Evolutionary conservation across 2,113 vertebrate genomes (phyloP), one percentile per base, ranked within the genome.

Genomic region (Nibea coibor): DNA sequence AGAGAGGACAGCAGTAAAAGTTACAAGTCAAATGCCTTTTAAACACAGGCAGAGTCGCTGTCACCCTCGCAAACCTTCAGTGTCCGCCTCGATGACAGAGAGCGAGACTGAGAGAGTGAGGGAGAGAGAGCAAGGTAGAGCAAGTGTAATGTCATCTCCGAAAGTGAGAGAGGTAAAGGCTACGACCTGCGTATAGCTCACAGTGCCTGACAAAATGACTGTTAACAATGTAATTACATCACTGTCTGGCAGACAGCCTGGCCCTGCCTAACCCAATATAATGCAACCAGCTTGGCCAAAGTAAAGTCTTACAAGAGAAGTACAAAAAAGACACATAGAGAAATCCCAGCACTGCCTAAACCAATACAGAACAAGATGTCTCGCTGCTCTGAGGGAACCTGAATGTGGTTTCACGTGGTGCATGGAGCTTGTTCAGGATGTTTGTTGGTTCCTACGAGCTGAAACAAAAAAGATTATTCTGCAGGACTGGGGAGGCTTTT

Each of bases 211-310:
- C 88, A 89, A 74, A 64, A 72, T 85, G 83, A 85, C 80, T 80
- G 88, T 88, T 90, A 90, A 89, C 89, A 84, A 57, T 90, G 80
- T 78, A 89, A 90, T 91, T 88, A 78, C 89, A 89, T 92, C 77
- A 82, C 58, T 48, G 78, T 87, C 83, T 91, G 85, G 88, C 88
- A 82, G 86, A 45, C 64, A 47, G 82, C 90, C 85, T 81, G 67
- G 88, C 67, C 20, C 68, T 72, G 66, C 72, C 77, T 72, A 75
- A 68, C 72, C 69, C 81, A 82, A 68, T 86, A 71, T 71, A 79
- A 75, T 45, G 50, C 59, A 68, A 70, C 19, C 70, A 47, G 66
- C 63, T 6, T 9, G 68, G 61, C 80, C 53, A 56, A 75, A 79
- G 78, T 63, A 22, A 72, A 65, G 31, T 66, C 73, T 74, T 50